phyloP scores from a whole-genome alignment of 1,140 invertebrate species.

The Diplogasteroides magnus region DNA sequence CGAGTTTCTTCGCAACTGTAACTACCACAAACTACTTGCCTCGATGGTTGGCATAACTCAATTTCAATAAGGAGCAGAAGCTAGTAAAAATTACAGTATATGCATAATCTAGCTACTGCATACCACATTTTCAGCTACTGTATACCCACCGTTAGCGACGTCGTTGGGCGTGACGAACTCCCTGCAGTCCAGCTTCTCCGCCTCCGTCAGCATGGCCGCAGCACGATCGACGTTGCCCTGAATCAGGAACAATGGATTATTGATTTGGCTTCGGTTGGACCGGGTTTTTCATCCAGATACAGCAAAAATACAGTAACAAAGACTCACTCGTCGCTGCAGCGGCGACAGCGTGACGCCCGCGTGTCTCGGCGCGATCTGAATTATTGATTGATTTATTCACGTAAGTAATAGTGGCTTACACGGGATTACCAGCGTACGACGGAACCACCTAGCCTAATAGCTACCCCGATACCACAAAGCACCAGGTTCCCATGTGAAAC shows the following conservation, averaged over 20 bases:
- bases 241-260: neutral
- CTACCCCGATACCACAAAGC: no score
- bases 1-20: no score
- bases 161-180: slow-evolving; percentile 88
- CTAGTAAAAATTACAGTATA: neutral
- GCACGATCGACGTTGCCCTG: slow-evolving; percentile 67
- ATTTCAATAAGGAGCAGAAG: neutral
- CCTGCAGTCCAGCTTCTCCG: slow-evolving; percentile 86
- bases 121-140: no score
- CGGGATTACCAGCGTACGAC: no score
- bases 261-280: no score
- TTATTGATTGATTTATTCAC: no score
- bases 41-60: no score
- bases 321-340: neutral
- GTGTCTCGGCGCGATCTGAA: neutral
- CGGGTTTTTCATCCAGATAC: no score
- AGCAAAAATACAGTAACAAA: neutral
- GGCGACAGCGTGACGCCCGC: neutral
- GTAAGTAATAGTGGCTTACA: no score
- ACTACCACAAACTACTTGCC: no score
- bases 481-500: no score
- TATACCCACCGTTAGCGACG: slow-evolving; percentile 75
- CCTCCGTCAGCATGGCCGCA: slow-evolving; percentile 90
- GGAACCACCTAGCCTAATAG: no score
- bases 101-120: neutral